These are phyloP conservation scores for Luidia sarsii DNA, from an alignment of 53 echinoderm and acorn worm species.

Conservation along the genomic window DNA sequence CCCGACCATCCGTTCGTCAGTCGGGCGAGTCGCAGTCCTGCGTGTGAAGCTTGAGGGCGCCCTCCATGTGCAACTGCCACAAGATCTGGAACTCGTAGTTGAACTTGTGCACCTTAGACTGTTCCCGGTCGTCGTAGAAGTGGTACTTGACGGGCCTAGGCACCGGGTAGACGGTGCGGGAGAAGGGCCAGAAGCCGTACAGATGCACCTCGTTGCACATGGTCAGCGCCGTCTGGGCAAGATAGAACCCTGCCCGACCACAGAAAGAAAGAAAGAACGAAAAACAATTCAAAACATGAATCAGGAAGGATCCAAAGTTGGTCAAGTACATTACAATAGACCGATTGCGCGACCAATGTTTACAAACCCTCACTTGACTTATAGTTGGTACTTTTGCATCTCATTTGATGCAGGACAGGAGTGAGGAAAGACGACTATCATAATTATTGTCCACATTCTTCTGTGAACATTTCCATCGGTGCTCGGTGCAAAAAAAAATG, in stretches of 20 bases:
- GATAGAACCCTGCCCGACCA: constrained; percentile 50
- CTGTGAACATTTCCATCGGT: too few relatives aligned
- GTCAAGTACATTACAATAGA: too few relatives aligned
- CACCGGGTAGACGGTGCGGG: constrained; percentile 22
- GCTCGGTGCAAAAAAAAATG: too few relatives aligned
- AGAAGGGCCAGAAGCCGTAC: constrained; percentile 58
- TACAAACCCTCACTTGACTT: too few relatives aligned
- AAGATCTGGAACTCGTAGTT: constrained; percentile 38
- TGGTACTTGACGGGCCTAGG: constrained; percentile 15
- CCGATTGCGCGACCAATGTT: too few relatives aligned
- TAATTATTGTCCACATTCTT: too few relatives aligned
- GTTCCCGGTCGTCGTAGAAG: constrained; percentile 37
- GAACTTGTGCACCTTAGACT: constrained; percentile 40
- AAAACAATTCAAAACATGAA: background rate
- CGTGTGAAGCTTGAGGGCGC: constrained; percentile 39
- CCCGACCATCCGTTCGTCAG: too few relatives aligned
- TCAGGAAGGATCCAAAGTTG: too few relatives aligned
- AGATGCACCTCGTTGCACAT: constrained; percentile 61
- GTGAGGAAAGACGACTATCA: too few relatives aligned
- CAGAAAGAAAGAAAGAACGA: background rate
- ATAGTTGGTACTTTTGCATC: too few relatives aligned
- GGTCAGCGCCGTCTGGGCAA: constrained; percentile 48
- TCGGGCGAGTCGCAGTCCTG: background rate
- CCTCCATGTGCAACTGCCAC: constrained; percentile 54
- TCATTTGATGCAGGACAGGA: too few relatives aligned